Evolutionary conservation across 2,888 invertebrate genomes (phyloP).

Genomic region (Koerneria pararmatus): DNA sequence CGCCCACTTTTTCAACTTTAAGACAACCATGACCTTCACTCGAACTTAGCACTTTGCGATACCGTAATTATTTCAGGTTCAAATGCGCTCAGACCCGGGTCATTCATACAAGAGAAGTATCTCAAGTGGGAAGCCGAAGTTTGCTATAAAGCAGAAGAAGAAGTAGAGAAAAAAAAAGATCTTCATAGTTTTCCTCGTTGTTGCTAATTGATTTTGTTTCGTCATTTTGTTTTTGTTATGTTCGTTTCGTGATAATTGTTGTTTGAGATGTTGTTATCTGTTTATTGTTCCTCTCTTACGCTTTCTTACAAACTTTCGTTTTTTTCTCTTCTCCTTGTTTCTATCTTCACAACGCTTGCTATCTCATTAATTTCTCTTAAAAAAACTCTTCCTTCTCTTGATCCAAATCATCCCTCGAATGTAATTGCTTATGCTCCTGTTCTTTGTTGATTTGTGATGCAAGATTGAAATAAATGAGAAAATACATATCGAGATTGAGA

Average conservation of each 20-base stretch:
- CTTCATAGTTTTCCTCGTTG: slow-evolving; percentile 13
- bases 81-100: slow-evolving; percentile 23
- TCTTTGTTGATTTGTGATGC: neutral
- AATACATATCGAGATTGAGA: neutral
- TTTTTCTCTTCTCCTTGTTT: too few relatives aligned
- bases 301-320: too few relatives aligned
- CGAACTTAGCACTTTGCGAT: neutral
- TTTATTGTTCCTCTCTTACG: slow-evolving; percentile 5
- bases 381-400: too few relatives aligned
- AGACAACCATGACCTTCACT: neutral
- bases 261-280: neutral
- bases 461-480: neutral
- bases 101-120: slow-evolving; percentile 45
- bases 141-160: slow-evolving; percentile 39
- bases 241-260: slow-evolving; percentile 4
- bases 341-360: too few relatives aligned
- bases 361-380: too few relatives aligned
- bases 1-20: neutral
- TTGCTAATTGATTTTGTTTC: neutral
- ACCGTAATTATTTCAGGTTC: neutral
- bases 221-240: neutral
- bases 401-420: too few relatives aligned
- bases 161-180: too few relatives aligned
- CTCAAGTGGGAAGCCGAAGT: slow-evolving; percentile 33
- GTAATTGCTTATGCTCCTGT: too few relatives aligned